Evolutionary conservation across 2,888 invertebrate genomes (phyloP).

Genomic region (Spisula solida): DNA sequence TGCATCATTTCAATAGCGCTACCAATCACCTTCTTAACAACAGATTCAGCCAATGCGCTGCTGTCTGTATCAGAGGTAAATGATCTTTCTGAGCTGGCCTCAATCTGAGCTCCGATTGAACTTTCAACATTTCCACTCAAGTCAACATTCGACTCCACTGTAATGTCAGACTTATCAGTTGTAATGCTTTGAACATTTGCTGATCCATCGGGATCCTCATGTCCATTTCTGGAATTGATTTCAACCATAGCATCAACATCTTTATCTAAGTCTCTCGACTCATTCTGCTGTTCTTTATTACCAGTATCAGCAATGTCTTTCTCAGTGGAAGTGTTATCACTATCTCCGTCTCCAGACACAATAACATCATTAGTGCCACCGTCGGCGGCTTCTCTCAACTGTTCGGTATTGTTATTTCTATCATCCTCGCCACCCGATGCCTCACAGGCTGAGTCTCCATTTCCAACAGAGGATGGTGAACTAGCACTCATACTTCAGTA

Average conservation of each 20-base stretch:
- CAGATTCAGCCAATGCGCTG: conserved; percentile 73
- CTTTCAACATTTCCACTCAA: background rate
- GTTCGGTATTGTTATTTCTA: background rate
- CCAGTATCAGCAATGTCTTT: background rate
- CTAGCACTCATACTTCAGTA: conserved; percentile 27
- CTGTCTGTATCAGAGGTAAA: conserved; percentile 69
- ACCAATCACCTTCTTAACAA: conserved; percentile 71
- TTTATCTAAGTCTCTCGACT: conserved; percentile 56
- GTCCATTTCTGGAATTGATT: conserved; percentile 52
- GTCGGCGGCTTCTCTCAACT: conserved; percentile 53
- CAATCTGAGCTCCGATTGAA: background rate
- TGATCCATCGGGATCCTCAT: conserved; percentile 58
- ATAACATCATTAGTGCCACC: conserved; percentile 35
- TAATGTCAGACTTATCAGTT: conserved; percentile 12
- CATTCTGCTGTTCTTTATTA: conserved; percentile 50
- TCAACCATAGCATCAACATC: conserved; percentile 66
- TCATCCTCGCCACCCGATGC: conserved; percentile 1
- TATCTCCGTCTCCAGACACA: background rate
- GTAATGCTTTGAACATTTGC: conserved; percentile 38
- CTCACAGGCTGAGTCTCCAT: conserved; percentile 13
- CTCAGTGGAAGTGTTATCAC: background rate
- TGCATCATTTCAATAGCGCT: conserved; percentile 61
- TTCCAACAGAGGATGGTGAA: conserved; percentile 20
- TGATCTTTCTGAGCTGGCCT: conserved; percentile 52
- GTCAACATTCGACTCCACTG: background rate